Percentiles rank a stretch among this genome's conserved stretches.
phyloP scores from a whole-genome alignment of 2,113 vertebrate species.

The Pelecanoides urinatrix region DNA sequence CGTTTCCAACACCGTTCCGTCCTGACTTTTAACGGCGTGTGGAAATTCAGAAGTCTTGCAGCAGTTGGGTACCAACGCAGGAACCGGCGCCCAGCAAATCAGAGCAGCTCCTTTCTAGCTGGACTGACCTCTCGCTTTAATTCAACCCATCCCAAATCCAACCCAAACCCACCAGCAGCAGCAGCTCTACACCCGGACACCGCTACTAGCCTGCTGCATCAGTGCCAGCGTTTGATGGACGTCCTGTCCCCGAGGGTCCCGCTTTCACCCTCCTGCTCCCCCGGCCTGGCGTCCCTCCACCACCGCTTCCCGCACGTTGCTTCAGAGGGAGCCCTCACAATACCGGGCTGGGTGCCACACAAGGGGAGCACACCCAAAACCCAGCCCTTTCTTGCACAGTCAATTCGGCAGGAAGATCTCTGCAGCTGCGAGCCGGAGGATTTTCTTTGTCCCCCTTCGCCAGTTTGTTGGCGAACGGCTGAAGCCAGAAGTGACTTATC shows the following conservation, averaged over 20 bases:
- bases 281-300: background rate
- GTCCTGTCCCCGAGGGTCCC: accelerated
- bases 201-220: background rate
- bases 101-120: background rate
- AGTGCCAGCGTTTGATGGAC: background rate
- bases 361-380: slow-evolving; percentile 50
- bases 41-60: background rate
- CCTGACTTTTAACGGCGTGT: background rate
- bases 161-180: background rate
- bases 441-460: background rate
- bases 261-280: background rate
- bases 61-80: background rate
- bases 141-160: background rate
- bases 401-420: background rate
- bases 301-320: background rate
- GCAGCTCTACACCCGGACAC: background rate
- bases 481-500: background rate
- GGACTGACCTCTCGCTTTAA: background rate
- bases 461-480: background rate
- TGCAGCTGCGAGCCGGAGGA: background rate
- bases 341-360: slow-evolving; percentile 7
- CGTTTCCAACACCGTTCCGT: accelerated
- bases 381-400: slow-evolving; percentile 52
- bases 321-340: slow-evolving; percentile 13
- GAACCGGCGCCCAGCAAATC: background rate